A percentile compares a stretch with the other conserved stretches of the same genome.
phyloP scores from a whole-genome alignment of 2,888 invertebrate species.

The Drosophila mulleri region DNA sequence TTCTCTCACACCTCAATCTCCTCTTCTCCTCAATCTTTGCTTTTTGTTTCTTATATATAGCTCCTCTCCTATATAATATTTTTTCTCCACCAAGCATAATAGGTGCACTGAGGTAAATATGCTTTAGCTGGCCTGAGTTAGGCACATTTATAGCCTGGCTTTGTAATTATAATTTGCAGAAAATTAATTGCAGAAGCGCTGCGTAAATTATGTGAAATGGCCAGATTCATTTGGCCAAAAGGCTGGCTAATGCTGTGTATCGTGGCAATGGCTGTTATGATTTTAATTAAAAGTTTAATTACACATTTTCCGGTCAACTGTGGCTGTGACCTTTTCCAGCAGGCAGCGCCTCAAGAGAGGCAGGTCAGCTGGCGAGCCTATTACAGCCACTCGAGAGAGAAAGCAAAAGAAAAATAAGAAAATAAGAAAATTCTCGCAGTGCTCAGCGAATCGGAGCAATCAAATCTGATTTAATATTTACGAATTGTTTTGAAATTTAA shows the following conservation, averaged over 20 bases:
- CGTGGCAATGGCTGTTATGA: constrained; percentile 59
- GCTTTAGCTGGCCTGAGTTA: too few species aligned
- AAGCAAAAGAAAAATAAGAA: constrained; percentile 1
- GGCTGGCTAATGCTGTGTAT: constrained; percentile 5
- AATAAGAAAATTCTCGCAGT: constrained; percentile 20
- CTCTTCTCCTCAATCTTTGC: too few species aligned
- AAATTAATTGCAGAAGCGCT: neutral
- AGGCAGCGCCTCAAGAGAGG: neutral
- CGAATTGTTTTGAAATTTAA: constrained; percentile 43
- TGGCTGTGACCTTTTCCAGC: constrained; percentile 29
- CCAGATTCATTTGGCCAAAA: neutral
- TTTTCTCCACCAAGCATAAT: neutral
- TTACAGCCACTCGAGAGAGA: constrained; percentile 25
- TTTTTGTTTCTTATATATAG: too few species aligned
- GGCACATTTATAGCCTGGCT: neutral
- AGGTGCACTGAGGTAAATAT: neutral
- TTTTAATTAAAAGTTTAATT: constrained; percentile 77
- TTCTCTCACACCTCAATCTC: neutral
- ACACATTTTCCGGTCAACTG: constrained; percentile 38
- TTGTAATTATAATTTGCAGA: neutral
- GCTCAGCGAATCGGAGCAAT: neutral
- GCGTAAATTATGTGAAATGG: neutral
- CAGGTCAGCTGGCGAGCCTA: constrained; percentile 53
- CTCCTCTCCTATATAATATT: too few species aligned
- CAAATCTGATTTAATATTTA: constrained; percentile 45